Conservation (phyloP, 2,797 vertebrate species). For the Spinibarbus caldwelli region DNA sequence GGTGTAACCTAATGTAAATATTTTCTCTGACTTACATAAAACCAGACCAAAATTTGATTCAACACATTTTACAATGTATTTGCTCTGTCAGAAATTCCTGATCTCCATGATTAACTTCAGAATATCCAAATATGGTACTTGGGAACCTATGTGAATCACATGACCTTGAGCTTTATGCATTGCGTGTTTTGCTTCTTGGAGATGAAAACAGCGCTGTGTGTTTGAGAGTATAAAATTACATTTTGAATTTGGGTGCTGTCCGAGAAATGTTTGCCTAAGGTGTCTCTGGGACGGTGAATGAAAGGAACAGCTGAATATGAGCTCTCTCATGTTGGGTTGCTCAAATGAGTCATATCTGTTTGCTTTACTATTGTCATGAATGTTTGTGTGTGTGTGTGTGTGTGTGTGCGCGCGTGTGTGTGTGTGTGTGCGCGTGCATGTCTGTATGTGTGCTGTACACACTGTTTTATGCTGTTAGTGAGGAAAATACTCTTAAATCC, state of each 20-base stretch:
- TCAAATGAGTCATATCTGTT: constrained; percentile 40
- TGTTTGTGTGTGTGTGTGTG: background rate
- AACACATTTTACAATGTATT: background rate
- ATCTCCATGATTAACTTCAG: background rate
- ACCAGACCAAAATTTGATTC: background rate
- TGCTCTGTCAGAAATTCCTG: background rate
- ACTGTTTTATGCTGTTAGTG: background rate
- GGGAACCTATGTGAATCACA: background rate
- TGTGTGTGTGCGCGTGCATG: background rate
- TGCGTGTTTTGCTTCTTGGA: constrained; percentile 15
- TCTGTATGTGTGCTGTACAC: background rate
- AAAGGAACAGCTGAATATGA: constrained; percentile 31
- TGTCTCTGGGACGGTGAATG: constrained; percentile 12
- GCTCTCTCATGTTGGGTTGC: constrained; percentile 18
- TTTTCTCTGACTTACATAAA: background rate
- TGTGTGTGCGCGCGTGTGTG: background rate
- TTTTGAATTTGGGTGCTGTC: constrained; percentile 30
- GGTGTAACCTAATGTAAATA: background rate
- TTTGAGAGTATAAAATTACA: constrained; percentile 21
- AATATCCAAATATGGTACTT: constrained; percentile 25
- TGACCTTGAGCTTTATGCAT: constrained; percentile 22
- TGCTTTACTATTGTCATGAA: constrained; percentile 42
- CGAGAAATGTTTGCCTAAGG: constrained; percentile 33
- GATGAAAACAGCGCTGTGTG: constrained; percentile 4
- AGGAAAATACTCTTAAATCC: background rate